phyloP scores from a whole-genome alignment of 2,888 invertebrate species.

The Nomada flava region DNA sequence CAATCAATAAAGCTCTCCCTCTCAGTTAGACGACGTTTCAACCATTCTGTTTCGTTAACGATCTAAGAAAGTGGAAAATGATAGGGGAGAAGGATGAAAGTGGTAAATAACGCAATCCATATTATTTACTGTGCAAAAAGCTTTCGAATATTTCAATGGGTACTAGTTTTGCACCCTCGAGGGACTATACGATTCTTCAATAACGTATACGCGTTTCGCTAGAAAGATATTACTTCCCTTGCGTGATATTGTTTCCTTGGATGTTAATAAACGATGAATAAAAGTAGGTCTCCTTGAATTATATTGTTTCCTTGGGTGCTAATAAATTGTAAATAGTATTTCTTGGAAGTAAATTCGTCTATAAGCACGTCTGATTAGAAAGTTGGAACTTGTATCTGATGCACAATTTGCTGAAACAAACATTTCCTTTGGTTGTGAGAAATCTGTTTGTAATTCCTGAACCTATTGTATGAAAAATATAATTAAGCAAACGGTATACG shows the following conservation, averaged over 20 bases:
- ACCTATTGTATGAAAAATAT: no score
- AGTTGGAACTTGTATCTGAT: no score
- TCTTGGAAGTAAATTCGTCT: no score
- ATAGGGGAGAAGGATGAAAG: conserved; percentile 32
- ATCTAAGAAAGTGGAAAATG: conserved; percentile 35
- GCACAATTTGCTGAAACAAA: no score
- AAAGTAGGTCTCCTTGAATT: not conserved
- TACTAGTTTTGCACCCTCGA: no score
- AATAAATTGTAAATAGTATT: no score
- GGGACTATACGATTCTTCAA: not conserved
- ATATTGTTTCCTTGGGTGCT: not conserved
- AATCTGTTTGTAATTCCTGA: no score
- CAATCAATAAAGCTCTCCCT: conserved; percentile 51
- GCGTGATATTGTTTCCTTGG: not conserved
- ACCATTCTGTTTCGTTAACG: conserved; percentile 37
- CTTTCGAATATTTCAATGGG: conserved; percentile 17
- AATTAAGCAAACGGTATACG: no score
- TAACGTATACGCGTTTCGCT: not conserved
- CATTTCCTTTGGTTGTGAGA: no score
- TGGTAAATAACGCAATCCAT: conserved; percentile 24
- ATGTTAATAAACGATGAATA: not conserved
- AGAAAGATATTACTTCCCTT: not conserved
- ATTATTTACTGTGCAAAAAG: conserved; percentile 7
- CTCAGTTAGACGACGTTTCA: conserved; percentile 30
- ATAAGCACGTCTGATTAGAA: no score